phyloP scores from a whole-genome alignment of 2,888 invertebrate genomes.

The Gastrophysa polygoni region DNA sequence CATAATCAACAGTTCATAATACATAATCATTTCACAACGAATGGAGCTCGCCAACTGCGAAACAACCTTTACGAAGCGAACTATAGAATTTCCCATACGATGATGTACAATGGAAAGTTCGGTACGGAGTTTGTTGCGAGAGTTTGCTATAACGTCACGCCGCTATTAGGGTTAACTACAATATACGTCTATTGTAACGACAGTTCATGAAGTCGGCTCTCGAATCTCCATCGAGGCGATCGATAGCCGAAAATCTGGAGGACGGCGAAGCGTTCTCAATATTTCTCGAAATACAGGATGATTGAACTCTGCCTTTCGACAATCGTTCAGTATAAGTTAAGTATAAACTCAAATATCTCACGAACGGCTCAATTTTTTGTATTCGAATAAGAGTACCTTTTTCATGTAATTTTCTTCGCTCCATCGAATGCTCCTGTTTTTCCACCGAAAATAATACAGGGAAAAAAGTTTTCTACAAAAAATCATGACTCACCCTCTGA shows the following conservation, averaged over 20 bases:
- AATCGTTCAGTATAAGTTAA: too few relatives aligned
- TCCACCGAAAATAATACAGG: too few relatives aligned
- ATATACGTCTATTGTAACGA: slow-evolving; percentile 49
- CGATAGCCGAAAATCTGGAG: slow-evolving; percentile 14
- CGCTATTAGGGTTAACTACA: slow-evolving; percentile 49
- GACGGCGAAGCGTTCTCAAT: background rate
- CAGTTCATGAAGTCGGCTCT: slow-evolving; percentile 44
- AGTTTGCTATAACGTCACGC: slow-evolving; percentile 45
- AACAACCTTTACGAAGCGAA: slow-evolving; percentile 5
- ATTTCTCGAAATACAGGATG: too few relatives aligned
- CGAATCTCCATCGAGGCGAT: slow-evolving; percentile 12
- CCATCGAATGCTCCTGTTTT: too few relatives aligned
- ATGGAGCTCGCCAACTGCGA: background rate
- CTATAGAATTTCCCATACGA: slow-evolving; percentile 13
- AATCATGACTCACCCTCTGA: too few relatives aligned
- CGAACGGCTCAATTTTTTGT: too few relatives aligned
- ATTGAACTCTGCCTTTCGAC: too few relatives aligned
- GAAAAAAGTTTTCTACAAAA: too few relatives aligned
- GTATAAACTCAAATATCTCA: too few relatives aligned
- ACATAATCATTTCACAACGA: background rate
- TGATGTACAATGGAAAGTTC: slow-evolving; percentile 35
- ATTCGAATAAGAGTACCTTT: too few relatives aligned
- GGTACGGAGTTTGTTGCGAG: slow-evolving; percentile 34
- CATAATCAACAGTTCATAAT: background rate
- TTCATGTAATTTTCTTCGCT: too few relatives aligned